Base-by-base conservation (phyloP, 2,113 vertebrate species). In the Natator depressus region DNA sequence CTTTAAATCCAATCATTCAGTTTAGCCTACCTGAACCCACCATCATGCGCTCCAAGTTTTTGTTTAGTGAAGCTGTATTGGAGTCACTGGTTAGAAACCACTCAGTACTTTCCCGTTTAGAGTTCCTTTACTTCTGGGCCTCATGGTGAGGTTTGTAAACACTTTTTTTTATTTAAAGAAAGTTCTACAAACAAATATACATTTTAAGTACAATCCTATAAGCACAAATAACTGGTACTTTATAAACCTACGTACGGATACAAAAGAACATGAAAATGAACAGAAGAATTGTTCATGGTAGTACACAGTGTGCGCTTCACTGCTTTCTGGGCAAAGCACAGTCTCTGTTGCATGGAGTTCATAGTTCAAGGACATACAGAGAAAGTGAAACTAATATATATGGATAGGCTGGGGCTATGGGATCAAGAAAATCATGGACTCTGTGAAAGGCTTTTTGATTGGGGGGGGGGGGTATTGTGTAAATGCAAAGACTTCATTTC, bases 281-380 rank as follows among this genome's bases (percentile, higher is more conserved):
- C 20, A 76, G 87, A 8, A 10, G 69, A 16, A 17, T 91, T 91
- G 46, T 89, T 8, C 79, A 1, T 27, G 22, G 14, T 59, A 87
- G 14, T 75, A 87, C 51, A 9, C 4, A 87, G 59, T 84, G 78
- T 24, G 84, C 59, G 8, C 50, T 4, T 72, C 17, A 9, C 54
- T 62, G 59, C 10, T 94, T 91, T 46, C 69, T 92, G 9, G 29
- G 93, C 80, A 93, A 94, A 57, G 42, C 42, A 51, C n/a, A 89
- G 1, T 59, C 42, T 4, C 6, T 89, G 1, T 62, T 38, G 3
- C 72, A 88, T 82, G 94, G 57, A 95, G 35, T 22, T 91, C 47
- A 5, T 54, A 29, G 51, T 84, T 51, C 19, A 72, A 72, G 65
- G 69, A 75, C 8, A 11, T 75, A 19, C 20, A 75, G 69, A 75